phyloP scores from a whole-genome alignment of 2,113 vertebrate species.

The Opisthocomus hoazin region DNA sequence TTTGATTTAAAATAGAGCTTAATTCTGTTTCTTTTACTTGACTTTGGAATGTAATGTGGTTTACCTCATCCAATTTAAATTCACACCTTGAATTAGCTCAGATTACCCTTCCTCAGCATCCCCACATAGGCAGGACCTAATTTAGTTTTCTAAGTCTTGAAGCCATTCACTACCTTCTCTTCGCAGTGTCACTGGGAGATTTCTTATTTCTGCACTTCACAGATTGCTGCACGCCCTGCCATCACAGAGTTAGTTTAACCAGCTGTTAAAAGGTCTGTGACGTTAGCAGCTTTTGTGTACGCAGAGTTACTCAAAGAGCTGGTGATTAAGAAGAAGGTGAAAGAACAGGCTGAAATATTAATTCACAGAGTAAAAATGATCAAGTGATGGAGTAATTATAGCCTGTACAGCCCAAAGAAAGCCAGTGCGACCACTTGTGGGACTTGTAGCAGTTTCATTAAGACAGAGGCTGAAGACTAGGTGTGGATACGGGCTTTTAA shows the following conservation, averaged over 20 bases:
- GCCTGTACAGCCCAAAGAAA: not conserved
- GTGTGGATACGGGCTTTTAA: not conserved
- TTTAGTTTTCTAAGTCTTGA: not conserved
- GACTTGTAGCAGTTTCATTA: not conserved
- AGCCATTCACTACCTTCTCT: not conserved
- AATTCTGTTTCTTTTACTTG: not conserved
- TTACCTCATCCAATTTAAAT: not conserved
- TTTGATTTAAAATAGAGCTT: not conserved
- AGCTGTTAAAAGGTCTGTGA: not conserved
- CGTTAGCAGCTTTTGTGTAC: not conserved
- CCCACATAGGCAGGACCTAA: not conserved
- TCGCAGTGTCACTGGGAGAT: not conserved
- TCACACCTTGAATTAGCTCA: not conserved
- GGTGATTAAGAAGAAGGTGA: not conserved
- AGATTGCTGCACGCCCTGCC: not conserved
- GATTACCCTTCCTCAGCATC: not conserved
- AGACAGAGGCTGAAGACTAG: not conserved
- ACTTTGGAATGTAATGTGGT: not conserved
- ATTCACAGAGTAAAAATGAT: not conserved
- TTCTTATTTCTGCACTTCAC: not conserved
- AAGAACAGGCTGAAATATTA: not conserved
- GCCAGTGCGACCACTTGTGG: not conserved
- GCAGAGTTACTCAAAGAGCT: not conserved
- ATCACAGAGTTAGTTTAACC: not conserved
- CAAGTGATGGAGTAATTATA: not conserved